Percentiles rank a stretch among this genome's conserved stretches.
Conservation (phyloP, 1,140 invertebrate genomes). For the fruit fly (Drosophila melanogaster) region Release_6_plus_ISO1_MT NT_033777.3:19078501-19079000, state of each 20-base stretch:
- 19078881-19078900: slow-evolving; percentile 22
- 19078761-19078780: slow-evolving; percentile 38
- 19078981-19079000: slow-evolving; percentile 11
- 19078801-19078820: slow-evolving; percentile 23
- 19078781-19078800: slow-evolving; percentile 37
- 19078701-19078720: slow-evolving; percentile 14
- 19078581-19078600: slow-evolving; percentile 34
- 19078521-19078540: slow-evolving; percentile 10
- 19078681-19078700: slow-evolving; percentile 54
- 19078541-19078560: slow-evolving; percentile 26
- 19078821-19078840: slow-evolving; percentile 63
- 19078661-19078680: slow-evolving; percentile 55
- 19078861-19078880: slow-evolving; percentile 50
- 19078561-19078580: slow-evolving; percentile 38
- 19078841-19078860: slow-evolving; percentile 41
- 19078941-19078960: slow-evolving; percentile 20
- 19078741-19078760: background rate
- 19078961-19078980: slow-evolving; percentile 4
- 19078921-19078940: slow-evolving; percentile 54
- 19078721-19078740: slow-evolving; percentile 12
- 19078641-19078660: slow-evolving; percentile 61
- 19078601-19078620: slow-evolving; percentile 40
- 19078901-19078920: slow-evolving; percentile 52
- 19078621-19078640: slow-evolving; percentile 59
- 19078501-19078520: slow-evolving; percentile 23